Base-by-base conservation (phyloP, 1,140 invertebrate species). In the Aphaenogaster ashmeadi region DNA sequence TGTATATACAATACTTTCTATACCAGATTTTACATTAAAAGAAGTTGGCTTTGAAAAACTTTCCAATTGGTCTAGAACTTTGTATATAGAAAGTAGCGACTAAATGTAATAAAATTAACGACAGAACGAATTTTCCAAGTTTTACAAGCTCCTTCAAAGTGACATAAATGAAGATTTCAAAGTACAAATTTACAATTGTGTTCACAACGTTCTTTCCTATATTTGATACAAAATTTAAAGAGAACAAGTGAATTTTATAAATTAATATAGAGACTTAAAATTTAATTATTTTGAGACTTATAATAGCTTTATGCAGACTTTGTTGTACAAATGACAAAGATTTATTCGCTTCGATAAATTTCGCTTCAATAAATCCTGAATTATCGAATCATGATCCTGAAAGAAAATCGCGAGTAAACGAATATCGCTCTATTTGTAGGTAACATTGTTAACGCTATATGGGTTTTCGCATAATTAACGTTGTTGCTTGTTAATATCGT, bases 401-500 rank as follows among this genome's bases (percentile, higher is more conserved):
- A 44, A 33, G 15, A 13, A 80, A 56, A 36, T 69, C 15, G 52
- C 21, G 21, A 38, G 27, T 18, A 44, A 83, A 72, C 27, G 15
- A 80, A 58, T 62, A 33, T 27, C 27, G 1, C 18, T 18, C 62
- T 64, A 69, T 54, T 80, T 69, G 36, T 44, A 8, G 41, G 8
- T 36, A 58, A 33, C 18, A 69, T 44, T 41, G 47, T 72, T 81
- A 71, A 7, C 18, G 38, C 8, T 41, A 36, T 54, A 33, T 18
- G 38, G 8, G 21, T 33, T 38, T 21, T 21, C 18, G 64, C 52
- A 69, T 72, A 83, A 83, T 83, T 56, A 83, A 83, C 66, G 38
- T 56, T 72, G 79, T 72, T 72, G 66, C 66, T 56, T 72, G 79
- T 83, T 83, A 83, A 72, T 54, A 80, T 52, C 54, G 21, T 56